Conservation (phyloP, 2,888 invertebrate genomes). For the Julus scandinavius region DNA sequence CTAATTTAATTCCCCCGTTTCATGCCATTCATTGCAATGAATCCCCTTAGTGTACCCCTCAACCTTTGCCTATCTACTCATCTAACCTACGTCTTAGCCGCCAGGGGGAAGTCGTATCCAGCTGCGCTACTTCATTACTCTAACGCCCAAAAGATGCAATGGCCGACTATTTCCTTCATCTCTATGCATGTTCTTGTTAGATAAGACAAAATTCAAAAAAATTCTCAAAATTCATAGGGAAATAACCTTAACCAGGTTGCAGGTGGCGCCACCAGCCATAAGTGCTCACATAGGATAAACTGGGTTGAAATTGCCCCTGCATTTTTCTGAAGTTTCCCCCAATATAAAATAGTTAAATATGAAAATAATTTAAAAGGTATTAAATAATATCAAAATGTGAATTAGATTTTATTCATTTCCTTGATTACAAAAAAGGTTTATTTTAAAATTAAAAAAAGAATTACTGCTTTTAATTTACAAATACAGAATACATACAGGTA, state of each 20-base stretch:
- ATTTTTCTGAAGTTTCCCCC: too few relatives aligned
- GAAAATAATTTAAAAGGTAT: too few relatives aligned
- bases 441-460: too few relatives aligned
- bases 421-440: too few relatives aligned
- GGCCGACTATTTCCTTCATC: constrained; percentile 43
- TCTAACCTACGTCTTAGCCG: constrained; percentile 43
- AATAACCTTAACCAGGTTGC: constrained; percentile 6
- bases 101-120: constrained; percentile 50
- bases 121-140: constrained; percentile 53
- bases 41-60: constrained; percentile 2
- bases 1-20: constrained; percentile 24
- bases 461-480: too few relatives aligned
- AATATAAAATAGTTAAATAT: too few relatives aligned
- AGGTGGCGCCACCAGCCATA: background rate
- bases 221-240: background rate
- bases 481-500: background rate
- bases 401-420: too few relatives aligned
- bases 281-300: background rate
- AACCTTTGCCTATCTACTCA: constrained; percentile 44
- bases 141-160: constrained; percentile 52
- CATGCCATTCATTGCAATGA: constrained; percentile 34
- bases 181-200: background rate
- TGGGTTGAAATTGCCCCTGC: background rate
- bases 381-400: too few relatives aligned
- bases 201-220: background rate